phyloP scores from a whole-genome alignment of 2,888 invertebrate genomes.

The Autographa pulchrina region DNA sequence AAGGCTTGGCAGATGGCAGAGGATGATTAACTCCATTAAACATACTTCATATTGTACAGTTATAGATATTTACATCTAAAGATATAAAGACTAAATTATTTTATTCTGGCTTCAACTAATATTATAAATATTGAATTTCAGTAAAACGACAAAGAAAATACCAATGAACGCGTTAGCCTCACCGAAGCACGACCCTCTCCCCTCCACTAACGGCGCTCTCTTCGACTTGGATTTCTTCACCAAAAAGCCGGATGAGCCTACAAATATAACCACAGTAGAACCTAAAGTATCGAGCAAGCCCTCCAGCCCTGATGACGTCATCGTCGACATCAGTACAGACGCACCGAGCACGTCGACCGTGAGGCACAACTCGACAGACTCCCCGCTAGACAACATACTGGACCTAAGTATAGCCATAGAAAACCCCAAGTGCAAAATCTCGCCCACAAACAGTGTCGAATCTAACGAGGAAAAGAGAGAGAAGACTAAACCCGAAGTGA shows the following conservation, averaged over 20 bases:
- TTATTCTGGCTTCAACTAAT: not conserved
- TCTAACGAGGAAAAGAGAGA: slow-evolving; percentile 61
- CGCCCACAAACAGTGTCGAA: slow-evolving; percentile 67
- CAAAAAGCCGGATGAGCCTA: slow-evolving; percentile 72
- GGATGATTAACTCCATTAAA: too few species aligned
- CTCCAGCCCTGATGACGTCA: slow-evolving; percentile 82
- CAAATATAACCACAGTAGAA: slow-evolving; percentile 38
- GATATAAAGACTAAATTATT: not conserved
- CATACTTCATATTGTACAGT: too few species aligned
- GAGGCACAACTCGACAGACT: slow-evolving; percentile 60
- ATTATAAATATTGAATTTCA: slow-evolving; percentile 66
- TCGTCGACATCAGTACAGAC: slow-evolving; percentile 89
- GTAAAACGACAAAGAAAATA: slow-evolving; percentile 88
- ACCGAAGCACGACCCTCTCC: slow-evolving; percentile 70
- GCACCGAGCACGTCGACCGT: slow-evolving; percentile 59
- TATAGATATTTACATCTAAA: too few species aligned
- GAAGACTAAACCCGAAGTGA: slow-evolving; percentile 68
- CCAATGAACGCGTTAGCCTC: slow-evolving; percentile 90
- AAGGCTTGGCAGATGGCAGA: too few species aligned
- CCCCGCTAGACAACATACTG: slow-evolving; percentile 71
- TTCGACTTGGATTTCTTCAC: slow-evolving; percentile 88
- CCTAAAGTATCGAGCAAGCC: slow-evolving; percentile 42
- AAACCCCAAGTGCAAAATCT: slow-evolving; percentile 61
- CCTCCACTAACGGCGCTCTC: slow-evolving; percentile 67
- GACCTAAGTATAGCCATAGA: slow-evolving; percentile 69